Percentiles rank a stretch among this genome's conserved stretches.
Evolutionary conservation across 2,888 invertebrate genomes (phyloP).

Genomic region (Noctua pronuba): DNA sequence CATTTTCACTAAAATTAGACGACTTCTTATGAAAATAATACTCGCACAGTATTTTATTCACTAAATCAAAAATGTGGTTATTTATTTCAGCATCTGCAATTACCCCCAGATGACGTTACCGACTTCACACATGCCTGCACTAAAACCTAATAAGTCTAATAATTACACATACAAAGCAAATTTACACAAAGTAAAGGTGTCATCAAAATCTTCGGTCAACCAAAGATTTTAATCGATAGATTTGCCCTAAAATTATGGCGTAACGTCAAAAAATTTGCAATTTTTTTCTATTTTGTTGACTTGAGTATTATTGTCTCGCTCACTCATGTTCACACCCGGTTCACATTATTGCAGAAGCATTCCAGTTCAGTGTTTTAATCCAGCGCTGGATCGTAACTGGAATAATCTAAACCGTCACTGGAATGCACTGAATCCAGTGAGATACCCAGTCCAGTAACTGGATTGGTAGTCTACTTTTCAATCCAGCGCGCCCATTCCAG

Average conservation of each 20-base stretch:
- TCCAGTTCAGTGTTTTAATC: not conserved
- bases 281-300: not conserved
- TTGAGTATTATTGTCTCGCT: not conserved
- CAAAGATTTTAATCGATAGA: not conserved
- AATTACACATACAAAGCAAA: constrained; percentile 1
- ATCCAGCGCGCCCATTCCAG: not conserved
- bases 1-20: not conserved
- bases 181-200: constrained; percentile 6
- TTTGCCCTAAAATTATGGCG: not conserved
- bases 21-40: not conserved
- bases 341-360: too few species aligned
- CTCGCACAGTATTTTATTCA: not conserved
- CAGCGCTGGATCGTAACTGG: not conserved
- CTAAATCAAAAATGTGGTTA: not conserved
- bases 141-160: constrained; percentile 22
- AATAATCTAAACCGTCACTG: not conserved
- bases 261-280: not conserved
- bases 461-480: not conserved
- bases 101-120: not conserved
- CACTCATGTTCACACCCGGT: not conserved
- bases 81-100: not conserved
- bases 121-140: constrained; percentile 18
- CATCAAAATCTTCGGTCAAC: constrained; percentile 19
- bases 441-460: not conserved
- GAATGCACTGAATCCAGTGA: not conserved